Conservation (phyloP, 2,113 vertebrate genomes). For the Sapayoa aenigma region DNA sequence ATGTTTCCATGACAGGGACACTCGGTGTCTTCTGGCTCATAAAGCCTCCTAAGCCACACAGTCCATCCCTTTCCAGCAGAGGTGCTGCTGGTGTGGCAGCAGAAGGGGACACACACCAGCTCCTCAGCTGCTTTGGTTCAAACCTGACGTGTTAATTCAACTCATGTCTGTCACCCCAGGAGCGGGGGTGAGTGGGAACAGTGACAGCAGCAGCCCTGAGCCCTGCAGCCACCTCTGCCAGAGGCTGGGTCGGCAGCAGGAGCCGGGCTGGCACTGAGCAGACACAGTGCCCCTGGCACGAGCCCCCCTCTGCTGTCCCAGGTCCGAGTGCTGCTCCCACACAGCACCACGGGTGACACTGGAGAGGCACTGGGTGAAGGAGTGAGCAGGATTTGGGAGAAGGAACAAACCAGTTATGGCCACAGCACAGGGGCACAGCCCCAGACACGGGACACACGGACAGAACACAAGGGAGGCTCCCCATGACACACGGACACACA, state of each 20-base stretch:
- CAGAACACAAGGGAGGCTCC: neutral
- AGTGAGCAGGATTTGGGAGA: neutral
- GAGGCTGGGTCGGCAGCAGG: neutral
- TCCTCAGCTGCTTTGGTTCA: neutral
- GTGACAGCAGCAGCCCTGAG: neutral
- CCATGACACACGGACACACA: neutral
- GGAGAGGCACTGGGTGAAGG: neutral
- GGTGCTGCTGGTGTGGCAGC: neutral
- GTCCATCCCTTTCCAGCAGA: no score
- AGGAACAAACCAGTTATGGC: neutral
- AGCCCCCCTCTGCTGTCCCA: neutral
- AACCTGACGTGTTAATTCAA: neutral
- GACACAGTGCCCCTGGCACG: rapidly evolving
- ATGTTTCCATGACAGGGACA: neutral
- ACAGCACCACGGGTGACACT: neutral
- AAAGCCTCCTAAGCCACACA: rapidly evolving
- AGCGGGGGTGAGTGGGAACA: neutral
- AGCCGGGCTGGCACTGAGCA: rapidly evolving
- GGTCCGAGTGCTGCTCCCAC: no score
- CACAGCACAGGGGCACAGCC: neutral
- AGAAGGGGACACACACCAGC: neutral
- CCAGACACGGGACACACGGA: rapidly evolving
- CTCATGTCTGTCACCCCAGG: no score
- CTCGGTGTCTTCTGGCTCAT: rapidly evolving
- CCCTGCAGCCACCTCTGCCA: neutral